Conservation (phyloP, 2,797 vertebrate genomes). For the Passerculus sandwichensis region DNA sequence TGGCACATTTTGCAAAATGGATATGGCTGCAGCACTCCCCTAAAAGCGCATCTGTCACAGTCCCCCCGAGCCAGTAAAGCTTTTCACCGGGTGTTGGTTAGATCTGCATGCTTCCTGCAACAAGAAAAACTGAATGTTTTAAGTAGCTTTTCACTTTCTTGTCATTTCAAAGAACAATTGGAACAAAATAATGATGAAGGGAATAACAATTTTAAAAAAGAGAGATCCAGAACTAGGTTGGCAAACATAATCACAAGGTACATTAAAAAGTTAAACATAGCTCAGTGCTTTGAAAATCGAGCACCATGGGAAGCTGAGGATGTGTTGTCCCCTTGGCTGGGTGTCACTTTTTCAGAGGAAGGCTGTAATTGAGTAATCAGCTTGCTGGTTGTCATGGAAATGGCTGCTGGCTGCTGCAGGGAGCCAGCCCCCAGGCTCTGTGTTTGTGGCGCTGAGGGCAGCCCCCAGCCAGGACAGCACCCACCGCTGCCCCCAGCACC, state of each 20-base stretch:
- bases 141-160: neutral
- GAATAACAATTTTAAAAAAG: neutral
- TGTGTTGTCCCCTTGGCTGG: conserved; percentile 32
- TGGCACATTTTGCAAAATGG: neutral
- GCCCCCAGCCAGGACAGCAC: neutral
- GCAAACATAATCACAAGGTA: conserved; percentile 47
- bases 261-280: conserved; percentile 49
- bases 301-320: neutral
- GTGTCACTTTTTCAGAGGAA: conserved; percentile 50
- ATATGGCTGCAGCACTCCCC: neutral
- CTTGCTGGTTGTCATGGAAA: conserved; percentile 65
- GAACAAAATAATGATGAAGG: neutral
- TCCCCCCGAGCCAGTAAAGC: neutral
- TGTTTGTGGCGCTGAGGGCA: neutral
- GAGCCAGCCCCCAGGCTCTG: conserved; percentile 8
- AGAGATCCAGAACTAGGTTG: neutral
- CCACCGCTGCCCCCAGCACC: neutral
- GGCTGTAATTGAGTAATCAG: conserved; percentile 61
- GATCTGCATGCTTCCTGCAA: conserved; percentile 11
- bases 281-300: neutral
- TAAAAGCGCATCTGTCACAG: neutral
- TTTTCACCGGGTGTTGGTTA: neutral
- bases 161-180: neutral
- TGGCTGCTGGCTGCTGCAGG: conserved; percentile 43
- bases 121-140: neutral